phyloP scores from a whole-genome alignment of 2,888 invertebrate species.

The Trisateles emortualis region DNA sequence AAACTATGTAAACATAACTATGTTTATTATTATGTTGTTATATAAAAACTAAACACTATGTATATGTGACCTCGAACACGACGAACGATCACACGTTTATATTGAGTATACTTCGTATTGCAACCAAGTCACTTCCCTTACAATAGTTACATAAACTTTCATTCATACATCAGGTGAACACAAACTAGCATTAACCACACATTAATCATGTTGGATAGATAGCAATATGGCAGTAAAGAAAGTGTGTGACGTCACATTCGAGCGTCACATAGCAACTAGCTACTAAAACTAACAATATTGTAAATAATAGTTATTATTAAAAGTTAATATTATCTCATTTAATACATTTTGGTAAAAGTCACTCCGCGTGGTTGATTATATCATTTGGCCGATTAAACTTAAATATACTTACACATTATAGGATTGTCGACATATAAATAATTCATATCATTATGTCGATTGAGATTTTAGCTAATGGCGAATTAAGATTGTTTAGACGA shows the following conservation, averaged over 20 bases:
- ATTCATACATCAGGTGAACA: not conserved
- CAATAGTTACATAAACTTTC: not conserved
- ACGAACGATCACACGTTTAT: not conserved
- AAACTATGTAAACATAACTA: constrained; percentile 74
- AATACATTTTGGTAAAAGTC: constrained; percentile 70
- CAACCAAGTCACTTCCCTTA: not conserved
- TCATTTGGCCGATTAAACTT: constrained; percentile 69
- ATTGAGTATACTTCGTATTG: not conserved
- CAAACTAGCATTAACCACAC: not conserved
- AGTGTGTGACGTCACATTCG: constrained; percentile 14
- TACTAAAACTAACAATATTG: constrained; percentile 37
- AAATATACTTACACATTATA: constrained; percentile 44
- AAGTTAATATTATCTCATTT: constrained; percentile 53
- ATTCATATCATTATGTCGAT: constrained; percentile 6
- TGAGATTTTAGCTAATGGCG: constrained; percentile 10
- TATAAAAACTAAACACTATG: constrained; percentile 51
- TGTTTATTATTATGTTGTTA: constrained; percentile 57
- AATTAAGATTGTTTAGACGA: not conserved
- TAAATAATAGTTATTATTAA: constrained; percentile 41
- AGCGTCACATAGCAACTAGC: constrained; percentile 12
- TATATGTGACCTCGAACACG: constrained; percentile 29
- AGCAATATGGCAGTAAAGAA: not conserved
- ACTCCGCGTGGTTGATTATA: constrained; percentile 54
- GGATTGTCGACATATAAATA: constrained; percentile 16
- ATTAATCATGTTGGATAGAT: not conserved